Conservation (phyloP, 2,797 vertebrate genomes). For the Lagocephalus sceleratus region DNA sequence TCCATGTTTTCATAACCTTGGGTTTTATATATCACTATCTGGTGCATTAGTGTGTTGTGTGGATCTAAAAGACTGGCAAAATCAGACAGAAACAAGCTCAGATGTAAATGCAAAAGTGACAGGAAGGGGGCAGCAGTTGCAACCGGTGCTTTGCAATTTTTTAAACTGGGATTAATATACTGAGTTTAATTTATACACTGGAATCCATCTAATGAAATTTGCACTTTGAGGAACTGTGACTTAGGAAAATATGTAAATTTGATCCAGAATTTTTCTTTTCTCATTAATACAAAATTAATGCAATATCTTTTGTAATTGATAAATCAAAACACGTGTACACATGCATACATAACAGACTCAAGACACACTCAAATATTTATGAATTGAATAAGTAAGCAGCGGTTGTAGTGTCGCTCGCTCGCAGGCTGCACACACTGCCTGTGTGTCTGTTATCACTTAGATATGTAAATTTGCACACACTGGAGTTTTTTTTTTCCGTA, state of each 20-base stretch:
- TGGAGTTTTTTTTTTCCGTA: background rate
- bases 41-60: conserved; percentile 12
- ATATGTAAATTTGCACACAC: background rate
- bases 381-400: conserved; percentile 9
- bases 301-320: no score
- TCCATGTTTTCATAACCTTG: conserved; percentile 23
- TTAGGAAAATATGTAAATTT: no score
- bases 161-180: no score
- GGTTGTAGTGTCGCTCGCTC: background rate
- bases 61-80: conserved; percentile 13
- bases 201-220: no score
- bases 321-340: conserved; percentile 9
- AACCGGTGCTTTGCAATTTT: background rate
- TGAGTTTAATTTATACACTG: no score
- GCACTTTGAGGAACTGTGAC: background rate
- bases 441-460: no score
- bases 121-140: background rate
- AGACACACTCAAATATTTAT: conserved; percentile 11
- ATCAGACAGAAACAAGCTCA: conserved; percentile 14
- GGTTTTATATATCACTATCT: conserved; percentile 32
- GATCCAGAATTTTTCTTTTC: no score
- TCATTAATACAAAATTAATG: no score
- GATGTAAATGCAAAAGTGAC: conserved; percentile 13
- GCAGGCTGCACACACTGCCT: no score
- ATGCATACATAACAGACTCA: background rate